phyloP scores from a whole-genome alignment of 2,797 vertebrate species.

The Clarias platycephalus region DNA sequence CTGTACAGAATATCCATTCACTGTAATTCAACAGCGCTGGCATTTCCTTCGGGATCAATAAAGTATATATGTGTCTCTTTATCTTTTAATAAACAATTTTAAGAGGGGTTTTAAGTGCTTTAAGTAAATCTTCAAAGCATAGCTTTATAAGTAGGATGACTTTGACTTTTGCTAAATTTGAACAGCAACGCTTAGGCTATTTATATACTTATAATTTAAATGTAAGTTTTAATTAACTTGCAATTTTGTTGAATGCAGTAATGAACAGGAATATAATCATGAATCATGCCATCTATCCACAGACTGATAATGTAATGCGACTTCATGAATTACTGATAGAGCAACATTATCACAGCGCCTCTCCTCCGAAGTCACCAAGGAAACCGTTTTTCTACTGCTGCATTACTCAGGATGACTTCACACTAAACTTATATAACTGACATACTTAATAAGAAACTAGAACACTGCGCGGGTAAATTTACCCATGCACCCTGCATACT shows the following conservation, averaged over 20 bases:
- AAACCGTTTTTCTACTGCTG: conserved; percentile 46
- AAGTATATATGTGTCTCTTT: neutral
- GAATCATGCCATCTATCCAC: neutral
- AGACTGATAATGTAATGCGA: conserved; percentile 23
- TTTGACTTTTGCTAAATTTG: neutral
- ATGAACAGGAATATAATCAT: neutral
- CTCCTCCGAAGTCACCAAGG: conserved; percentile 48
- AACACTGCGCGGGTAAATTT: neutral
- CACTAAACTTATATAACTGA: conserved; percentile 40
- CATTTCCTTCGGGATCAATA: neutral
- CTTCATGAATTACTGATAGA: conserved; percentile 41
- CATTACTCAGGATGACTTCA: conserved; percentile 32
- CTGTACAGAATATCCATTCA: neutral
- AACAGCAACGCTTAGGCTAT: neutral
- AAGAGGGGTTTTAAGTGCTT: neutral
- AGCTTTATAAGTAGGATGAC: neutral
- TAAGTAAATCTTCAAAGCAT: neutral
- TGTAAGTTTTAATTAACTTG: neutral
- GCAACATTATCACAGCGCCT: conserved; percentile 22
- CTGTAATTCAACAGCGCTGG: conserved; percentile 2
- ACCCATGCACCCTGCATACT: neutral
- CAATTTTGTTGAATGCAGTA: neutral
- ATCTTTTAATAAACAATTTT: neutral
- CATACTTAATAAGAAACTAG: conserved; percentile 30
- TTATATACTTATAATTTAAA: neutral